Percentiles rank a stretch among this genome's conserved stretches.
Conservation (phyloP, 2,888 invertebrate genomes). For the Andrena hattorfiana region DNA sequence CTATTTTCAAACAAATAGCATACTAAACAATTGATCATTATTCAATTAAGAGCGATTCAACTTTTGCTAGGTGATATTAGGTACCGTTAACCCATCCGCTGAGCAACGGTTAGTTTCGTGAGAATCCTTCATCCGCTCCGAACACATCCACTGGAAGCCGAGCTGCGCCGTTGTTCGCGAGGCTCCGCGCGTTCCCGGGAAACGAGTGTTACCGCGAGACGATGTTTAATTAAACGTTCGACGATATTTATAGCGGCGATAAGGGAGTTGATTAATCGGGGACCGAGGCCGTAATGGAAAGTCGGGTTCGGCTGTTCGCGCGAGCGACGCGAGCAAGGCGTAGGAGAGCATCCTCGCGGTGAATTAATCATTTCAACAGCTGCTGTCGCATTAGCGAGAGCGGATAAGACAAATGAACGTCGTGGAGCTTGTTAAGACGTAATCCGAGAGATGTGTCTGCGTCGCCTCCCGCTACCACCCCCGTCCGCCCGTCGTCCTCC, state of each 20-base stretch:
- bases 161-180: background rate
- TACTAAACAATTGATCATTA: too few relatives aligned
- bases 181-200: background rate
- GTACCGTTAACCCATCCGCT: background rate
- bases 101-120: too few relatives aligned
- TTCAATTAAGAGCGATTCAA: too few relatives aligned
- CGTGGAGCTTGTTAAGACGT: constrained; percentile 84
- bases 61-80: too few relatives aligned
- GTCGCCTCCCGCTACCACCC: constrained; percentile 73
- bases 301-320: constrained; percentile 35
- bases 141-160: background rate
- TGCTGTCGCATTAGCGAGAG: constrained; percentile 84
- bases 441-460: constrained; percentile 83
- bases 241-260: constrained; percentile 63
- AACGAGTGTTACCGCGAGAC: background rate
- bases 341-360: constrained; percentile 74
- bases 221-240: constrained; percentile 50
- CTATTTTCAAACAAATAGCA: too few relatives aligned
- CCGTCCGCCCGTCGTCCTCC: constrained; percentile 61
- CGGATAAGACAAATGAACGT: constrained; percentile 85
- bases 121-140: too few relatives aligned
- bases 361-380: constrained; percentile 85
- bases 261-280: constrained; percentile 68
- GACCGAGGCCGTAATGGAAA: constrained; percentile 45
- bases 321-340: constrained; percentile 47